Base-by-base conservation (phyloP, 2,797 vertebrate species). In the Sebastes steindachneri region DNA sequence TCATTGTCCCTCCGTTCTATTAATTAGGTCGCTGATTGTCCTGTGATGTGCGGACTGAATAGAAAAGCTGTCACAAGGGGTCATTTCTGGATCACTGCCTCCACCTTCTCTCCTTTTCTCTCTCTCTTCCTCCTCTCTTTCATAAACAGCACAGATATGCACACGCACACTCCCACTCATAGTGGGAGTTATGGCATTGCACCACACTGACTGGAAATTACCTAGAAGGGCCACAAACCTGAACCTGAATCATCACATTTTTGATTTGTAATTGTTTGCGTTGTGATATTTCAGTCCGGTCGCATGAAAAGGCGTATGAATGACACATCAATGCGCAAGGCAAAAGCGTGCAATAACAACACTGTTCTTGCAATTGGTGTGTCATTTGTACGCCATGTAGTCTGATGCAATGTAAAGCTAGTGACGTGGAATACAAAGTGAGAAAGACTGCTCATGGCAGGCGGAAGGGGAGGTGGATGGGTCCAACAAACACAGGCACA, bases 51-150 rank as follows among this genome's bases (percentile, higher is more conserved):
- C 60, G 53, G 80, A 66, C 80, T 86, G 88, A 92, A 91, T 85
- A 83, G 89, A 84, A 75, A 85, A 84, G 78, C 86, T 93, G 93
- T 94, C 93, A 93, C 81, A 85, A 66, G 72, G 76, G 80, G 78
- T 93, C 90, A 92, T 41, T 92, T 91, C 84, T 93, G 90, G 89
- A 90, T 92, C 79, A 75, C 65, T 89, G 90, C 92, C 73, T 89
- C 72, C 75, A 84, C 81, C 73, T 81, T 70, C 60, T 57, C 66
- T 23, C 84, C 26, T 57, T 29, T 53, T 37, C 35, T 28, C 51
- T n/a, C 33, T 45, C 77, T 58, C 45, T 62, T 60, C 82, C 54
- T 59, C 48, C 62, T 62, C 53, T 29, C 57, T 73, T 75, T 82
- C 55, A 71, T 69, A 76, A 75, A 87, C 76, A 67, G 77, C 80